Evolutionary conservation across 2,888 invertebrate genomes (phyloP).

Genomic region (Tiliacea aurago): DNA sequence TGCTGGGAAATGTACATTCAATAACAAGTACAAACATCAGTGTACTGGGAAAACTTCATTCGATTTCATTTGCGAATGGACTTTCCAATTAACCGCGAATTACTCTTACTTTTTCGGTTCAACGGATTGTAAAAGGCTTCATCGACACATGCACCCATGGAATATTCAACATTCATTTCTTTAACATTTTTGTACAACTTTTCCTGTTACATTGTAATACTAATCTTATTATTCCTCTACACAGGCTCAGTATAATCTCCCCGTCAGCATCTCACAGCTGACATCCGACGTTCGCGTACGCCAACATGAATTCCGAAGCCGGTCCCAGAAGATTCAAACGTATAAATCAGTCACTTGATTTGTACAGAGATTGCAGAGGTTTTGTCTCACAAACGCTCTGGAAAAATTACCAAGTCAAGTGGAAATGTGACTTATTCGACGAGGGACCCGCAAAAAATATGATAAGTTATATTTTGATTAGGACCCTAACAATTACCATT

Average conservation of each 20-base stretch:
- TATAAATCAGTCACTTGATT: conserved; percentile 63
- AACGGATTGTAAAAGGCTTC: background rate
- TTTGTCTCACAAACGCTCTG: conserved; percentile 49
- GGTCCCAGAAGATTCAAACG: conserved; percentile 42
- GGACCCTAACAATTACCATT: conserved; percentile 40
- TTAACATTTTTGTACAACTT: background rate
- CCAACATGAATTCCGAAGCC: conserved; percentile 48
- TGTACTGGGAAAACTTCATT: background rate
- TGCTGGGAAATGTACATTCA: conserved; percentile 1
- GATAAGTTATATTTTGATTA: conserved; percentile 56
- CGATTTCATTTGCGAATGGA: conserved; percentile 21
- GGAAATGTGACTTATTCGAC: conserved; percentile 37
- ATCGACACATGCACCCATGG: background rate
- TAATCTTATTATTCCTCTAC: conserved; percentile 49
- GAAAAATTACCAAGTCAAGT: conserved; percentile 56
- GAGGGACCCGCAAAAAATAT: conserved; percentile 48
- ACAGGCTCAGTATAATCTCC: conserved; percentile 30
- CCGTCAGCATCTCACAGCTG: conserved; percentile 38
- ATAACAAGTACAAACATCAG: conserved; percentile 9
- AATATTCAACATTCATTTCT: conserved; percentile 7
- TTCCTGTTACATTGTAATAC: conserved; percentile 23
- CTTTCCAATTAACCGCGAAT: conserved; percentile 20
- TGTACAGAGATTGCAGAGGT: conserved; percentile 49
- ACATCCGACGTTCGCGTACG: conserved; percentile 37
- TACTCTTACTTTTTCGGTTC: conserved; percentile 9